phyloP scores from a whole-genome alignment of 2,113 vertebrate species.

The Coptodon bakossiorum region DNA sequence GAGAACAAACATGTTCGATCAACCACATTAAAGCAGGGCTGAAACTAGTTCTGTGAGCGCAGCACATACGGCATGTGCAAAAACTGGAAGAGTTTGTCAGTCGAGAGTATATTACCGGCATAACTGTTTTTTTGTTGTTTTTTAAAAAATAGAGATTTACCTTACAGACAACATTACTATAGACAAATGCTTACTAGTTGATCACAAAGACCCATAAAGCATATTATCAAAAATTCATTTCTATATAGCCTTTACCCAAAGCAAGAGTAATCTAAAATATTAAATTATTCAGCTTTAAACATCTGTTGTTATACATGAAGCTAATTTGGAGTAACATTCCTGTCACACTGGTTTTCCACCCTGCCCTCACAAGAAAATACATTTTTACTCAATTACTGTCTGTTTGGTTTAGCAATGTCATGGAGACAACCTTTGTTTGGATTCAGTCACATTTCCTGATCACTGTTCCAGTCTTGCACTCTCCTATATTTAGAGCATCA shows the following conservation, averaged over 20 bases:
- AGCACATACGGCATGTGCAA: neutral
- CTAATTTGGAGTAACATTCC: neutral
- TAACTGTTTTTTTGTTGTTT: neutral
- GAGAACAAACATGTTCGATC: neutral
- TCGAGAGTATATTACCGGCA: neutral
- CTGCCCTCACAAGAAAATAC: neutral
- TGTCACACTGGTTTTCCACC: neutral
- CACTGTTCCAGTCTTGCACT: neutral
- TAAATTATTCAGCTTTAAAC: neutral
- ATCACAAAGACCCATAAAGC: neutral
- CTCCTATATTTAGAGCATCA: neutral
- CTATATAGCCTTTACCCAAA: neutral
- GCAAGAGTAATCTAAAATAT: neutral
- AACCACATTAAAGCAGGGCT: neutral
- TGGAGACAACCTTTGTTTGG: neutral
- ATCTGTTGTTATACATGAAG: neutral
- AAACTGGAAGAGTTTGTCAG: neutral
- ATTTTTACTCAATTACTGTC: neutral
- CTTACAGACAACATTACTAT: neutral
- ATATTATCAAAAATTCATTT: neutral
- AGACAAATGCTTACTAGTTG: neutral
- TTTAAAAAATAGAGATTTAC: neutral
- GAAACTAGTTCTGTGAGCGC: neutral
- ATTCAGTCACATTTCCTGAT: neutral
- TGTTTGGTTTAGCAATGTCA: neutral